phyloP scores from a whole-genome alignment of 2,888 invertebrate genomes.

The Cheilosia soror region DNA sequence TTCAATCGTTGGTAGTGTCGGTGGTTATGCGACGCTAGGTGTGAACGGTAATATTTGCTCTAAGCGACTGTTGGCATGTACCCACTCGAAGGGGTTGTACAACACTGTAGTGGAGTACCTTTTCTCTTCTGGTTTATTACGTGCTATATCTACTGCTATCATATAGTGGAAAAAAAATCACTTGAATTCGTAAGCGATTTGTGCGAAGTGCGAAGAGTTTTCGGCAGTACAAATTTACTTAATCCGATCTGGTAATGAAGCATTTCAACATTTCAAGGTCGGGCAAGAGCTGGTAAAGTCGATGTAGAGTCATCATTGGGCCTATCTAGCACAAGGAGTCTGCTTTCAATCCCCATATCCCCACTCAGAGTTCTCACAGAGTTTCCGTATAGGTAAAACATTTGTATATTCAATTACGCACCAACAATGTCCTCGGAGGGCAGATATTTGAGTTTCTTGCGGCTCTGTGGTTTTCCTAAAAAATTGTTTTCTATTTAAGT shows the following conservation, averaged over 20 bases:
- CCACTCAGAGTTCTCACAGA: too few relatives aligned
- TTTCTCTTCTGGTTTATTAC: constrained; percentile 15
- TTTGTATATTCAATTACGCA: too few relatives aligned
- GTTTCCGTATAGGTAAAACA: too few relatives aligned
- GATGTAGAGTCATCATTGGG: too few relatives aligned
- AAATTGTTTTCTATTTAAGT: too few relatives aligned
- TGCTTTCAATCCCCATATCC: too few relatives aligned
- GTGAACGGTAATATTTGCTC: constrained; percentile 52
- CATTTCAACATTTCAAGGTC: constrained; percentile 32
- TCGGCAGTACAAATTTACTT: background rate
- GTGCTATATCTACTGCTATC: too few relatives aligned
- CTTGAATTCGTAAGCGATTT: constrained; percentile 26
- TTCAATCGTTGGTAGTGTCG: constrained; percentile 33
- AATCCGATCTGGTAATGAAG: constrained; percentile 5
- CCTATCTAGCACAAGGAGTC: too few relatives aligned
- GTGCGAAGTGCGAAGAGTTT: constrained; percentile 33
- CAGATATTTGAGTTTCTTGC: too few relatives aligned
- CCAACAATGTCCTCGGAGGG: too few relatives aligned
- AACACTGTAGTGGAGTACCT: background rate
- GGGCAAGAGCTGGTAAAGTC: background rate
- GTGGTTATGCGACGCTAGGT: constrained; percentile 28
- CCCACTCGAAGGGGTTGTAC: constrained; percentile 25
- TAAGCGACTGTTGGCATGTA: constrained; percentile 9
- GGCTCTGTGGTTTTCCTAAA: too few relatives aligned
- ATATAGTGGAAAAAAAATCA: constrained; percentile 12